These are phyloP conservation scores for Chitala chitala DNA, from an alignment of 2,113 vertebrate species.

Conservation along the genomic window DNA sequence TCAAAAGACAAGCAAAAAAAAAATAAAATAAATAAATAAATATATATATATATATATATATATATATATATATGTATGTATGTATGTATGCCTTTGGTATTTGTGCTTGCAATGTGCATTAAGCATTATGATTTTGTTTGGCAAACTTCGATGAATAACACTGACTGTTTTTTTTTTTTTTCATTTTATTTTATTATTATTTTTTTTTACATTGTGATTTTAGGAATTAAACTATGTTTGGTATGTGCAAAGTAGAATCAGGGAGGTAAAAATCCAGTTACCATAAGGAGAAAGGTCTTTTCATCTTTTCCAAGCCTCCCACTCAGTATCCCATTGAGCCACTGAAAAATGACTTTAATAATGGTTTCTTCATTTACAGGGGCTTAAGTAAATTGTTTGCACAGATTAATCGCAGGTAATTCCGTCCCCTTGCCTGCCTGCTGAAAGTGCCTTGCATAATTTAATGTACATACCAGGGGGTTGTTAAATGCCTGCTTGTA, in stretches of 20 bases:
- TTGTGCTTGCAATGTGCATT: not conserved
- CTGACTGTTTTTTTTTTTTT: slow-evolving; percentile 43
- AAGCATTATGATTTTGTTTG: slow-evolving; percentile 2
- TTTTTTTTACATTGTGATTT: slow-evolving; percentile 44
- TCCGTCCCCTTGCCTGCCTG: slow-evolving; percentile 47
- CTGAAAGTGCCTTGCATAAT: slow-evolving; percentile 60
- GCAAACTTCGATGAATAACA: slow-evolving; percentile 15
- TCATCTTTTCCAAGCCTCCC: slow-evolving; percentile 29
- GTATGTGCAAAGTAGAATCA: slow-evolving; percentile 31
- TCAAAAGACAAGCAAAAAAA: not conserved
- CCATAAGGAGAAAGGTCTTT: not conserved
- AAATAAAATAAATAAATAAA: too few species aligned
- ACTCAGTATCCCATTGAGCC: slow-evolving; percentile 38
- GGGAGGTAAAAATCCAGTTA: not conserved
- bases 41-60: too few species aligned
- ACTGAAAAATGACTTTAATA: slow-evolving; percentile 59
- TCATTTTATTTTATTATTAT: slow-evolving; percentile 40
- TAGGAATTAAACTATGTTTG: slow-evolving; percentile 48
- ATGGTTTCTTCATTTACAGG: slow-evolving; percentile 48
- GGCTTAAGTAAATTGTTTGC: slow-evolving; percentile 60
- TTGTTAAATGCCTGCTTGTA: slow-evolving; percentile 21
- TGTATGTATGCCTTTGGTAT: not conserved
- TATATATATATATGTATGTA: too few species aligned
- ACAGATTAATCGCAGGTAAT: slow-evolving; percentile 60
- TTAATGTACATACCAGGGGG: slow-evolving; percentile 42